Base-by-base conservation (phyloP, 2,888 invertebrate genomes). In the Merodon equestris region DNA sequence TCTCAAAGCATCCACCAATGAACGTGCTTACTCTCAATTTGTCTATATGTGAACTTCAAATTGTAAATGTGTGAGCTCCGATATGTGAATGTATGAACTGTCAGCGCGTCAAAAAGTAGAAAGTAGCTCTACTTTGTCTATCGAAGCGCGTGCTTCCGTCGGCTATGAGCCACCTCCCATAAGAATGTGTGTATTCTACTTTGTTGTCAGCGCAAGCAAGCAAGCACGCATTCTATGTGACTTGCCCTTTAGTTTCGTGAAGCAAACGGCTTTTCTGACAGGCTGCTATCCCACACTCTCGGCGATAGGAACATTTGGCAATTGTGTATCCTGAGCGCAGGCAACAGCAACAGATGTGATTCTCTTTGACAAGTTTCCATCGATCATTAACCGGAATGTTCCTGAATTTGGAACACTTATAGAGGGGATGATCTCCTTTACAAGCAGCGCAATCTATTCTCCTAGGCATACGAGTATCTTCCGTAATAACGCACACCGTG, bases 181-280 rank as follows among this genome's bases (percentile, higher is more conserved):
- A n/a, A n/a, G n/a, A n/a, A n/a, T n/a, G n/a, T n/a, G n/a, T n/a
- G n/a, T n/a, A n/a, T n/a, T n/a, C n/a, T n/a, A n/a, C n/a, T n/a
- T n/a, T n/a, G n/a, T n/a, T n/a, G n/a, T n/a, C n/a, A n/a, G n/a
- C n/a, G n/a, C n/a, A n/a, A n/a, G n/a, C n/a, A n/a, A n/a, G n/a
- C n/a, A n/a, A n/a, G n/a, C n/a, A n/a, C n/a, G n/a, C n/a, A n/a
- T n/a, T n/a, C n/a, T n/a, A n/a, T n/a, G n/a, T n/a, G n/a, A n/a
- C n/a, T n/a, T n/a, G n/a, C n/a, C n/a, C n/a, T n/a, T n/a, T n/a
- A 10, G 44, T 18, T 1, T 54, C 54, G 15, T 64, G 54, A 14
- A 64, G 64, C 18, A 64, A 17, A 38, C 47, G 64, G 12, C 14
- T 15, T 15, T 36, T 64, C 13, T 27, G 38, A 17, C 54, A 64